Evolutionary conservation across 1,140 invertebrate genomes (phyloP).

Genomic region (Homalodisca vitripennis): DNA sequence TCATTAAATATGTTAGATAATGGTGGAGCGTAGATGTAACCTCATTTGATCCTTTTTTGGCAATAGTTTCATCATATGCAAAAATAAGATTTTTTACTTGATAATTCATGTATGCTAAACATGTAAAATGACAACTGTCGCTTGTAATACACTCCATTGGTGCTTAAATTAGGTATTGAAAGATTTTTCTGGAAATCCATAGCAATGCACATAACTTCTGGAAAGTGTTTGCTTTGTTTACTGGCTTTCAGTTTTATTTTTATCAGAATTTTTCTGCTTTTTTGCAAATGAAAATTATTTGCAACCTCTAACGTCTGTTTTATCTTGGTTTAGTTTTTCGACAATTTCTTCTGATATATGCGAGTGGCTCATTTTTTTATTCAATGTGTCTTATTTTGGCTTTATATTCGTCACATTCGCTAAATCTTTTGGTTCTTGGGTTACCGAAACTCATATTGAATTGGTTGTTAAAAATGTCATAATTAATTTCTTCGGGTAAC

Average conservation of each 20-base stretch:
- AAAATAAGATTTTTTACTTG: slow-evolving; percentile 19
- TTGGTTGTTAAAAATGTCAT: slow-evolving; percentile 28
- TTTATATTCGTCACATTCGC: slow-evolving; percentile 23
- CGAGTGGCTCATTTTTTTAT: neutral
- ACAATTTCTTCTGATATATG: slow-evolving; percentile 5
- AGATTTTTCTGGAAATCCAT: slow-evolving; percentile 30
- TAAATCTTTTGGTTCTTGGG: slow-evolving; percentile 25
- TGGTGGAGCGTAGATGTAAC: slow-evolving; percentile 28
- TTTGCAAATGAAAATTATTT: slow-evolving; percentile 25
- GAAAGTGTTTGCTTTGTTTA: slow-evolving; percentile 1
- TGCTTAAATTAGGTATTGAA: slow-evolving; percentile 28
- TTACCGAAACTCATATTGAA: slow-evolving; percentile 36
- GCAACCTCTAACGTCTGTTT: neutral
- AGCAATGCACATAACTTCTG: slow-evolving; percentile 16
- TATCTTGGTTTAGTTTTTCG: neutral
- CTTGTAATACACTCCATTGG: slow-evolving; percentile 22
- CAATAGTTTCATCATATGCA: slow-evolving; percentile 34
- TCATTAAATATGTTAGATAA: slow-evolving; percentile 11
- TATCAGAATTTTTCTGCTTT: slow-evolving; percentile 32
- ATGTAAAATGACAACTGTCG: no score
- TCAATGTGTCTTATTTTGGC: slow-evolving; percentile 25
- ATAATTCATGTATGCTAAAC: no score
- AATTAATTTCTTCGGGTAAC: slow-evolving; percentile 29
- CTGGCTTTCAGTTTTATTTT: neutral
- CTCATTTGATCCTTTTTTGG: no score